These are phyloP conservation scores for Aquatica leii DNA, from an alignment of 2,888 invertebrate species.

Conservation along the genomic window DNA sequence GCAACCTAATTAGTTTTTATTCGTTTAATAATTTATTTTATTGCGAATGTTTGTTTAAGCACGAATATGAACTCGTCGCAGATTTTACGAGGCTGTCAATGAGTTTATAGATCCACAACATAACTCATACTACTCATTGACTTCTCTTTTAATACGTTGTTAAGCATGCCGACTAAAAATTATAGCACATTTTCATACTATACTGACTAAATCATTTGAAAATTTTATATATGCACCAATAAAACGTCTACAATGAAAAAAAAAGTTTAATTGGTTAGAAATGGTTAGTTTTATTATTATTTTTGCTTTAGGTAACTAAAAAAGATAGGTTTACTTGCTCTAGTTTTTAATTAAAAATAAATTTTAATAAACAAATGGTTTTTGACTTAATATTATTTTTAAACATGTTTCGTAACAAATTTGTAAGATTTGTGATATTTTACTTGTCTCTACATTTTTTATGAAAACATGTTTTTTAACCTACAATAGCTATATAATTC, in stretches of 20 bases:
- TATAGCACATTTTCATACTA: slow-evolving; percentile 35
- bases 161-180: slow-evolving; percentile 42
- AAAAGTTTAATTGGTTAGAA: neutral
- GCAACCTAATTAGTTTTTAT: slow-evolving; percentile 47
- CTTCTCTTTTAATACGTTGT: slow-evolving; percentile 41
- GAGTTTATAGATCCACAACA: slow-evolving; percentile 43
- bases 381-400: too few species aligned
- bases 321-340: too few species aligned
- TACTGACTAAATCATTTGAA: slow-evolving; percentile 21
- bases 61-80: slow-evolving; percentile 45
- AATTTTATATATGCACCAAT: slow-evolving; percentile 11
- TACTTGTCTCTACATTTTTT: too few species aligned
- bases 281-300: too few species aligned
- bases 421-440: too few species aligned
- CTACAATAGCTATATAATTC: too few species aligned
- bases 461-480: too few species aligned
- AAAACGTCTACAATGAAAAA: slow-evolving; percentile 4
- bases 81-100: slow-evolving; percentile 46
- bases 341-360: too few species aligned
- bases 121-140: slow-evolving; percentile 40
- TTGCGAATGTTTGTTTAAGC: slow-evolving; percentile 42
- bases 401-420: too few species aligned
- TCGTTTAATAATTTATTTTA: slow-evolving; percentile 43
- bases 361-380: too few species aligned
- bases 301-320: too few species aligned